These are phyloP conservation scores for Trogon melanurus DNA, from an alignment of 2,113 vertebrate genomes.

Conservation along the genomic window DNA sequence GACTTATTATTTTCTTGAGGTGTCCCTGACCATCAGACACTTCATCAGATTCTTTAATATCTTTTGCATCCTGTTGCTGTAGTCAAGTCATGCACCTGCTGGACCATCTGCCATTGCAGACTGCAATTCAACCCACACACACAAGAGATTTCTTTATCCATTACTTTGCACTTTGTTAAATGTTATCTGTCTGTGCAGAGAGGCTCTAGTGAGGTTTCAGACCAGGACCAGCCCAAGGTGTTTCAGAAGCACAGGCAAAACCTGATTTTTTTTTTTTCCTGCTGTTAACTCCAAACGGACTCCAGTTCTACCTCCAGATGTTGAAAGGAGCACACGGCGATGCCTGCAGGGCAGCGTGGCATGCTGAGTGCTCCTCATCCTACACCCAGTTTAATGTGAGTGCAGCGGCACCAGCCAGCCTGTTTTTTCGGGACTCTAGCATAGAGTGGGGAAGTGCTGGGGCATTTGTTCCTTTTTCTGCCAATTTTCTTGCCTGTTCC, in stretches of 20 bases:
- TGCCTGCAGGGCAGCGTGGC: neutral
- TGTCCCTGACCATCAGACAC: constrained; percentile 56
- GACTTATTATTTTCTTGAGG: constrained; percentile 45
- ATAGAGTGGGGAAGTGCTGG: neutral
- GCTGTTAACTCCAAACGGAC: neutral
- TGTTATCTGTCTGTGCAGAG: neutral
- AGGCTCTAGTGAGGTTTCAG: neutral
- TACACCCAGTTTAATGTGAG: neutral
- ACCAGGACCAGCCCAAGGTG: neutral
- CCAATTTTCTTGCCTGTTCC: neutral
- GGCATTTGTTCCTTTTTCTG: neutral
- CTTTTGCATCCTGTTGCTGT: constrained; percentile 62
- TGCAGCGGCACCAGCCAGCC: accelerated
- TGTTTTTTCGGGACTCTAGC: neutral
- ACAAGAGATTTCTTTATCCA: constrained; percentile 49
- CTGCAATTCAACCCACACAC: neutral
- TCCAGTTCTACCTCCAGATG: neutral
- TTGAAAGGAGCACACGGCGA: neutral
- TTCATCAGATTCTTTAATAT: constrained; percentile 64
- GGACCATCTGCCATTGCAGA: constrained; percentile 32
- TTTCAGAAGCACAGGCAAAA: neutral
- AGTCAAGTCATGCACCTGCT: constrained; percentile 60
- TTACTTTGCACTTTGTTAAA: constrained; percentile 41
- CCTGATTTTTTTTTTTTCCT: neutral
- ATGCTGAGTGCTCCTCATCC: neutral